These are phyloP conservation scores for Dasyprocta punctata DNA, from an alignment of 2,113 vertebrate species.

Conservation along the genomic window DNA sequence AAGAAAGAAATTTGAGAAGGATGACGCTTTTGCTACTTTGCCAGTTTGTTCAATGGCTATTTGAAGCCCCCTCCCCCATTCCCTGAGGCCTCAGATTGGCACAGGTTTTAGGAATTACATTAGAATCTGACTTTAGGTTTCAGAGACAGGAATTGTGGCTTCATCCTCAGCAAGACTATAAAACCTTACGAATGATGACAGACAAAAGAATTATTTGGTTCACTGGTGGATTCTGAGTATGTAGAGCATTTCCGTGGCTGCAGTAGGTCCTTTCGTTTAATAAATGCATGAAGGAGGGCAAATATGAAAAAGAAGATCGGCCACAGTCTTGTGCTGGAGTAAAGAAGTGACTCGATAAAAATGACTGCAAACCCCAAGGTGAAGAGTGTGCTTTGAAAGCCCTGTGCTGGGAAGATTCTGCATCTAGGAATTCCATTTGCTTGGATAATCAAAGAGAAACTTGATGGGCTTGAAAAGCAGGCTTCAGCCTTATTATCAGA, in stretches of 20 bases:
- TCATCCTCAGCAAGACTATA: background rate
- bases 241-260: background rate
- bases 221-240: background rate
- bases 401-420: background rate
- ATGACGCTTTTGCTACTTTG: background rate
- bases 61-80: background rate
- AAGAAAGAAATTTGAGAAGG: background rate
- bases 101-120: background rate
- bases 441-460: constrained; percentile 60
- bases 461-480: constrained; percentile 22
- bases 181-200: constrained; percentile 6
- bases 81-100: background rate
- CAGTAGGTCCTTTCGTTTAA: background rate
- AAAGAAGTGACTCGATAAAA: background rate
- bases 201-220: background rate
- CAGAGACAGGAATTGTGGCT: background rate
- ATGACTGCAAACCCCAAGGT: background rate
- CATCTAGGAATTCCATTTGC: background rate
- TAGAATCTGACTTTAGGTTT: background rate
- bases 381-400: background rate
- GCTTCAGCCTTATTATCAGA: constrained; percentile 45
- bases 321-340: background rate
- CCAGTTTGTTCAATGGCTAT: background rate
- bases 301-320: background rate
- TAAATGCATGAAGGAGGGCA: background rate